Base-by-base conservation (phyloP, 2,888 invertebrate species). In the Aphidius colemani region DNA sequence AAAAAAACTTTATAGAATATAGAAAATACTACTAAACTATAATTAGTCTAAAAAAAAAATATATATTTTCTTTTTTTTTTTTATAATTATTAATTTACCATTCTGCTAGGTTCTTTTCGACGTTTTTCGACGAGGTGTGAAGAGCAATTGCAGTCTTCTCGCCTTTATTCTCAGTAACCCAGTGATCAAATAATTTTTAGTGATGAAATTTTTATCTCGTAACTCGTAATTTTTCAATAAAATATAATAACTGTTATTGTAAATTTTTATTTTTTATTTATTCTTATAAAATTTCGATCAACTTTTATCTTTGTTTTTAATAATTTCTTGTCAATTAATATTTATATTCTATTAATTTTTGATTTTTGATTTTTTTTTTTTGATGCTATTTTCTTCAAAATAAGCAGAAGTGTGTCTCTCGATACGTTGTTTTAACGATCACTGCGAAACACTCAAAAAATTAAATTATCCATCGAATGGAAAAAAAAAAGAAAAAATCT, bases 371-470 rank as follows among this genome's bases (percentile, higher is more conserved):
- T 55, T 43, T 53, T 58, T 59, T 61, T 46, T 55, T 67, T 59
- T 49, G n/a, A 58, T 50, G 44, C 40, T 40, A 40, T 53, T 53
- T 66, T 59, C 65, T 67, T 63, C 67, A 65, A 64, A 50, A 59
- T 65, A 59, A 70, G 64, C 69, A 68, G 70, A 74, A 69, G 70
- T 60, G 59, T 61, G 70, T 70, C 75, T 77, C 77, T 75, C 30
- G 74, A 72, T 70, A 72, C 61, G 69, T 48, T 13, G 45, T 11
- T 45, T 46, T 71, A 76, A 73, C 73, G 74, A 75, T 75, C 76
- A 77, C 76, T 74, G 74, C 68, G 73, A 77, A 57, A 57, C 75
- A 78, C 78, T 73, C 57, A 57, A 39, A 40, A 43, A 30, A 50
- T 51, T 43, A 53, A 48, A 49, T 51, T 59, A 30, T 30, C 30